A percentile compares a stretch with the other conserved stretches of the same genome.
Evolutionary conservation across 1,140 invertebrate species (phyloP).

Genomic region (Lucilia sericata): DNA sequence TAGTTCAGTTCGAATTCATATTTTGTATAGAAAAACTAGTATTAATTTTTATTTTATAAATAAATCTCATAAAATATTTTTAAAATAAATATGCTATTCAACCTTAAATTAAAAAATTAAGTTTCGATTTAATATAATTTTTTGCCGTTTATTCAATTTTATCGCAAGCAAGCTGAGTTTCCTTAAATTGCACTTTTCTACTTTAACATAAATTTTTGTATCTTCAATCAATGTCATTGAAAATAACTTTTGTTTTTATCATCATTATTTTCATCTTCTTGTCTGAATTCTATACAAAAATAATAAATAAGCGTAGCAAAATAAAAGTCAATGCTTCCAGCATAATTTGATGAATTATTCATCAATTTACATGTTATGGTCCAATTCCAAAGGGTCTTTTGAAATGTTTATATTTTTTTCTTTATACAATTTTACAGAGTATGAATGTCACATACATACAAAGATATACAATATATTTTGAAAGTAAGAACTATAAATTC

Average conservation of each 20-base stretch:
- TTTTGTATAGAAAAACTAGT: too few relatives aligned
- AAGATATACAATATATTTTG: neutral
- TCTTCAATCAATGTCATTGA: slow-evolving; percentile 10
- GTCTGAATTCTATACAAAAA: neutral
- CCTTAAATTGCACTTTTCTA: neutral
- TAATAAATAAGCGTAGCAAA: neutral
- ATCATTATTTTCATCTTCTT: neutral
- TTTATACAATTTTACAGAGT: neutral
- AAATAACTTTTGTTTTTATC: neutral
- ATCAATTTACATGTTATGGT: slow-evolving; percentile 21
- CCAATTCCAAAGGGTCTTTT: neutral
- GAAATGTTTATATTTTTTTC: neutral
- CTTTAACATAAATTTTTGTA: neutral
- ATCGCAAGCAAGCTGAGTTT: neutral
- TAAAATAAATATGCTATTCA: too few relatives aligned
- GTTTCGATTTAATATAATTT: too few relatives aligned
- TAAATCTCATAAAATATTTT: too few relatives aligned
- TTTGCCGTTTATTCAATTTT: too few relatives aligned
- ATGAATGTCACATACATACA: neutral
- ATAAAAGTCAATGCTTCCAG: slow-evolving; percentile 10
- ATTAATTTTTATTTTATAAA: too few relatives aligned
- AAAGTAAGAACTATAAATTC: neutral
- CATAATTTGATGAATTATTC: slow-evolving; percentile 27
- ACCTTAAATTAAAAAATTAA: too few relatives aligned
- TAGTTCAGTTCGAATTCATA: too few relatives aligned